These are phyloP conservation scores for Phasianus colchicus DNA, from an alignment of 2,113 vertebrate species.

Conservation along the genomic window DNA sequence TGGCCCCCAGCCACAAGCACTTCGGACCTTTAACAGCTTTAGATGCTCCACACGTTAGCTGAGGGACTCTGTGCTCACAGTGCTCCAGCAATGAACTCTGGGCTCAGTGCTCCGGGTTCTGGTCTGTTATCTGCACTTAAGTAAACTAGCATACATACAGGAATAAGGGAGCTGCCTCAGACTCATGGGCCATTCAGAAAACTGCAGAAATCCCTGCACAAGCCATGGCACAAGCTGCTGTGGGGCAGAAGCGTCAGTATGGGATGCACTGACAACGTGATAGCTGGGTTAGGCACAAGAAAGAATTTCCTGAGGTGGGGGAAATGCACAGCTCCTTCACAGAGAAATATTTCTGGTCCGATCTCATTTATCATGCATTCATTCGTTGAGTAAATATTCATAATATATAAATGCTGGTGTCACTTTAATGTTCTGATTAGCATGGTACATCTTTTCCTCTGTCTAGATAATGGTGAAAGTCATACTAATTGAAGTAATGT, in stretches of 20 bases:
- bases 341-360: constrained; percentile 3
- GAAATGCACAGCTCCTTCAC: neutral
- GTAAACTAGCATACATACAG: neutral
- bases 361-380: constrained; percentile 43
- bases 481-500: constrained; percentile 62
- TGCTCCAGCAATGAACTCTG: neutral
- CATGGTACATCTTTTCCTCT: constrained; percentile 26
- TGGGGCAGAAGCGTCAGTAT: neutral
- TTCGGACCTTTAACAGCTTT: neutral
- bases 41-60: neutral
- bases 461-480: constrained; percentile 60
- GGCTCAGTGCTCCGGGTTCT: neutral
- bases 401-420: constrained; percentile 52
- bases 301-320: neutral
- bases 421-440: constrained; percentile 65
- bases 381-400: constrained; percentile 69
- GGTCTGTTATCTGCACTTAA: neutral
- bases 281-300: neutral
- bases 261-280: neutral
- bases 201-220: neutral
- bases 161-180: neutral
- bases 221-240: neutral
- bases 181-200: neutral
- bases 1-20: neutral
- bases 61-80: neutral